Base-by-base conservation (phyloP, 2,797 vertebrate species). In the Pachyuromys duprasi region DNA sequence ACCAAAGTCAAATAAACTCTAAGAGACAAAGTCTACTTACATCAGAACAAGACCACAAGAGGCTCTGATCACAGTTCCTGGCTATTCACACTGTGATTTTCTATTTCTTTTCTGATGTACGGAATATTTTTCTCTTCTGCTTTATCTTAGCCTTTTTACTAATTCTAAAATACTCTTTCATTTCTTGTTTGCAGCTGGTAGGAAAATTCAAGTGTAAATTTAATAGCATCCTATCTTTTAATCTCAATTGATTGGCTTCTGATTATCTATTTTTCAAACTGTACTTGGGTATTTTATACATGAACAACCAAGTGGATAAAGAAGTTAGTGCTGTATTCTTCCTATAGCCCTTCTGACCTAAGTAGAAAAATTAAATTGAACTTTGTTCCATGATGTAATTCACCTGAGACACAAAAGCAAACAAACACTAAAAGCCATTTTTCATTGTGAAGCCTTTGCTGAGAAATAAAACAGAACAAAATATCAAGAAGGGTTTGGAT, bases 381-480 rank as follows among this genome's bases (percentile, higher is more conserved):
- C 31, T 57, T 20, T 65, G 3, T 60, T 75, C 60, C 8, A 65
- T 6, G 20, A 84, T 36, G 22, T 24, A 75, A 26, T 8, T 70
- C 72, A 62, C 36, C 7, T 88, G 36, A 86, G 83, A 53, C 81
- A 5, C 22, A 89, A 93, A 83, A 53, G 75, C 26, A 83, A 72
- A 70, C 67, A 92, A 92, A 57, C 22, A 62, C 7, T 57, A 20
- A 75, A 90, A 90, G 1, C 2, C 42, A 26, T 72, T 88, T 78
- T 93, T 81, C 20, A 69, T 88, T 20, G n/a, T 7, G 28, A 53
- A 81, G 4, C 22, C 5, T 75, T 67, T 49, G n/a, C 9, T 94
- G n/a, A 76, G 36, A 60, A 81, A 7, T 28, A 92, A 88, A 95
- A 42, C 17, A 49, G 53, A 84, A 79, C 1, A 83, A 96, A 97